These are phyloP conservation scores for Caenorhabditis imperialis DNA, from an alignment of 2,888 invertebrate species.

Conservation along the genomic window DNA sequence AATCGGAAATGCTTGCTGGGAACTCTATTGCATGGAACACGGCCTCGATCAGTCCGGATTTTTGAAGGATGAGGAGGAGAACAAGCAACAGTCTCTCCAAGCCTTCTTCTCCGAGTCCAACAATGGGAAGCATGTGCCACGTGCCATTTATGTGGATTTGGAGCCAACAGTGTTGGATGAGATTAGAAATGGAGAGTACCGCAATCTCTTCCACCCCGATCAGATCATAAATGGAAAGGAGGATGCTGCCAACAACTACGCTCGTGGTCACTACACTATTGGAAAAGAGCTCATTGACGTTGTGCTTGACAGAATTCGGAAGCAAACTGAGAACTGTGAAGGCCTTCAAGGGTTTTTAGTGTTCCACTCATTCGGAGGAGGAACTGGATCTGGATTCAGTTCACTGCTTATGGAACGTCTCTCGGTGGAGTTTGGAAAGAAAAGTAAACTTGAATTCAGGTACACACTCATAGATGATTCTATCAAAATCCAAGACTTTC, in stretches of 20 bases:
- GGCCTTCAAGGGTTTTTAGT: constrained; percentile 80
- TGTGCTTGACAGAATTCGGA: constrained; percentile 84
- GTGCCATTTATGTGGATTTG: constrained; percentile 71
- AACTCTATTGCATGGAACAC: constrained; percentile 81
- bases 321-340: constrained; percentile 85
- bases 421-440: constrained; percentile 88
- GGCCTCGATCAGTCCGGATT: constrained; percentile 80
- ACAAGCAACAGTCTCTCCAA: constrained; percentile 85
- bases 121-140: constrained; percentile 83
- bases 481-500: neutral
- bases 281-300: constrained; percentile 83
- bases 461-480: neutral
- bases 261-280: constrained; percentile 96
- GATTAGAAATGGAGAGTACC: constrained; percentile 87
- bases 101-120: constrained; percentile 87
- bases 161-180: constrained; percentile 82
- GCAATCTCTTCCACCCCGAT: constrained; percentile 83
- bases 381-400: constrained; percentile 90
- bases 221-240: constrained; percentile 94
- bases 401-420: constrained; percentile 89
- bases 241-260: constrained; percentile 97
- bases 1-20: constrained; percentile 81
- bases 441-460: constrained; percentile 87
- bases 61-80: constrained; percentile 47
- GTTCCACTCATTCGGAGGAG: constrained; percentile 86